Evolutionary conservation across 2,113 vertebrate species (phyloP).

Genomic region (Gobius niger): DNA sequence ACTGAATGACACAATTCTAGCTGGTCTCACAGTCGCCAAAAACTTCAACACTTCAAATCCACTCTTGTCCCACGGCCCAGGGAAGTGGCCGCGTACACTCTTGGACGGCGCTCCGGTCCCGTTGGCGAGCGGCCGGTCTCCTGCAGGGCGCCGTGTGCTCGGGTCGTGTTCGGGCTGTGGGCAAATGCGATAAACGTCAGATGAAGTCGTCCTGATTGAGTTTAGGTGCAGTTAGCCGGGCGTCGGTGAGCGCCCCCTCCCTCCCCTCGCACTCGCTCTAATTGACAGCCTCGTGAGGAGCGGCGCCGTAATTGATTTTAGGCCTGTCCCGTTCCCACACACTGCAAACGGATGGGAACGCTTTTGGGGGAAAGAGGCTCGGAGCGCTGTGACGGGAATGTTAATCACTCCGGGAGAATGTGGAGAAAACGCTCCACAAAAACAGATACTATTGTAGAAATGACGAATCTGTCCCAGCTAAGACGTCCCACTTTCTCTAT

Average conservation of each 20-base stretch:
- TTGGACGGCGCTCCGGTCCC: no score
- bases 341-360: constrained; percentile 42
- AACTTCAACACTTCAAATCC: no score
- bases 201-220: constrained; percentile 45
- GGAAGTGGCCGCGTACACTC: no score
- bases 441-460: no score
- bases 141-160: background rate
- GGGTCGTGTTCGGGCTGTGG: background rate
- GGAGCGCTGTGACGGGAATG: background rate
- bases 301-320: constrained; percentile 78
- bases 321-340: constrained; percentile 66
- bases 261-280: constrained; percentile 48
- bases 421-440: no score
- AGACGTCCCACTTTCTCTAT: no score
- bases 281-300: constrained; percentile 71
- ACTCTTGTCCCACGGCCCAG: no score
- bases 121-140: background rate
- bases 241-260: constrained; percentile 21
- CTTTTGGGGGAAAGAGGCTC: background rate
- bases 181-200: constrained; percentile 44
- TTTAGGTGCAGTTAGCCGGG: constrained; percentile 39
- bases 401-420: background rate
- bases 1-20: no score
- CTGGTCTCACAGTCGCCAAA: no score
- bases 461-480: no score